Percentiles rank a stretch among this genome's conserved stretches.
Conservation (phyloP, 2,113 vertebrate species). For the Fulica atra region DNA sequence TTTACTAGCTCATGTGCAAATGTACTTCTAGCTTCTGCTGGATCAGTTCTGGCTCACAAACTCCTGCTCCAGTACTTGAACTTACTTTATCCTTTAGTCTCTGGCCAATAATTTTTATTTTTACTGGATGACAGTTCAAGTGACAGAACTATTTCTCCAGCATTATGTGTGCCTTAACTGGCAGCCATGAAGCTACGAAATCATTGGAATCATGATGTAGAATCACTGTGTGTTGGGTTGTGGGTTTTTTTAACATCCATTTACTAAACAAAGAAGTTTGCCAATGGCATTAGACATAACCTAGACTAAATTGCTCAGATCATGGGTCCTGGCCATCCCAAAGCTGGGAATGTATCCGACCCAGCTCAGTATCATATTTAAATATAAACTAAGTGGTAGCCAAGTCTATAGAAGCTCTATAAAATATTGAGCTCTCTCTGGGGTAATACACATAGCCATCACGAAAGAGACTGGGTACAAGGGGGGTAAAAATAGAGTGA, state of each 20-base stretch:
- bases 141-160: background rate
- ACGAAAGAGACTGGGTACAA: constrained; percentile 20
- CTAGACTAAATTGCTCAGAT: background rate
- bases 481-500: background rate
- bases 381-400: background rate
- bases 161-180: background rate
- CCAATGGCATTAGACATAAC: background rate
- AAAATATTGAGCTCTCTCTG: constrained; percentile 21
- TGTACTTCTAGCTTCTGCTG: constrained; percentile 18
- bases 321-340: background rate
- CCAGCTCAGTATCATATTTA: background rate
- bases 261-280: background rate
- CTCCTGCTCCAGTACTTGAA: constrained; percentile 35
- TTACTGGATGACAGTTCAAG: constrained; percentile 30
- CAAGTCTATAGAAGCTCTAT: background rate
- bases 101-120: constrained; percentile 39
- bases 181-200: background rate
- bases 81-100: constrained; percentile 33
- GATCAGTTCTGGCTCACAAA: constrained; percentile 61
- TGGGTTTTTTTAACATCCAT: background rate
- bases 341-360: background rate
- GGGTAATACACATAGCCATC: background rate
- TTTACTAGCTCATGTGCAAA: constrained; percentile 33
- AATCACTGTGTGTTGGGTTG: background rate
- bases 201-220: background rate